Conservation (phyloP, 2,888 invertebrate species). For the Arctia plantaginis region DNA sequence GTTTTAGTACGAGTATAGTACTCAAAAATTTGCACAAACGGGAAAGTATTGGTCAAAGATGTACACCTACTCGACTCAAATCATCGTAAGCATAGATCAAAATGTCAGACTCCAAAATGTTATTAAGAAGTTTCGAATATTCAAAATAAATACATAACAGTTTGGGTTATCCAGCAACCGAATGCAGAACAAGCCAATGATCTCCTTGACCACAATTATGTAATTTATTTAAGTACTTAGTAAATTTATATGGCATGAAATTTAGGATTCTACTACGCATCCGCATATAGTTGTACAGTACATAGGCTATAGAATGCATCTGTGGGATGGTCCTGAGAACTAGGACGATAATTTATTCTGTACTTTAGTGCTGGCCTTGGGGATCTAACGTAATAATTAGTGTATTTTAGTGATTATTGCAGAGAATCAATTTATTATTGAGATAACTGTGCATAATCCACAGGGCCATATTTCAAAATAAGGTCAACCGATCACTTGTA, state of each 20-base stretch:
- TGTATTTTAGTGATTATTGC: slow-evolving; percentile 30
- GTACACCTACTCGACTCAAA: too few species aligned
- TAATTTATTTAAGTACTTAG: not conserved
- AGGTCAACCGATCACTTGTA: not conserved
- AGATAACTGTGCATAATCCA: not conserved
- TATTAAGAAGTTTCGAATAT: too few species aligned
- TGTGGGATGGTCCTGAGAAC: slow-evolving; percentile 67
- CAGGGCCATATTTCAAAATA: not conserved
- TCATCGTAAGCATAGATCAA: too few species aligned
- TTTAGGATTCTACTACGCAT: slow-evolving; percentile 3
- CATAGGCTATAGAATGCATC: slow-evolving; percentile 55
- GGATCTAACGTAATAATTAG: slow-evolving; percentile 35
- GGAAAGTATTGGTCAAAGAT: too few species aligned
- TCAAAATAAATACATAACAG: too few species aligned
- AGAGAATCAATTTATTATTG: slow-evolving; percentile 4
- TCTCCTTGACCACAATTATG: too few species aligned
- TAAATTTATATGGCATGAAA: not conserved
- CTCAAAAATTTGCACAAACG: too few species aligned
- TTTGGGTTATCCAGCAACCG: too few species aligned
- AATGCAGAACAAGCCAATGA: too few species aligned
- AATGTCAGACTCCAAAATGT: too few species aligned
- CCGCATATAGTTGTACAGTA: not conserved
- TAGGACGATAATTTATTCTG: slow-evolving; percentile 53
- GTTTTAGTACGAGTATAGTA: too few species aligned
- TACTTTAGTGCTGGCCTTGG: slow-evolving; percentile 28